Conservation (phyloP, 2,888 invertebrate species). For the Andrena chrysosceles region DNA sequence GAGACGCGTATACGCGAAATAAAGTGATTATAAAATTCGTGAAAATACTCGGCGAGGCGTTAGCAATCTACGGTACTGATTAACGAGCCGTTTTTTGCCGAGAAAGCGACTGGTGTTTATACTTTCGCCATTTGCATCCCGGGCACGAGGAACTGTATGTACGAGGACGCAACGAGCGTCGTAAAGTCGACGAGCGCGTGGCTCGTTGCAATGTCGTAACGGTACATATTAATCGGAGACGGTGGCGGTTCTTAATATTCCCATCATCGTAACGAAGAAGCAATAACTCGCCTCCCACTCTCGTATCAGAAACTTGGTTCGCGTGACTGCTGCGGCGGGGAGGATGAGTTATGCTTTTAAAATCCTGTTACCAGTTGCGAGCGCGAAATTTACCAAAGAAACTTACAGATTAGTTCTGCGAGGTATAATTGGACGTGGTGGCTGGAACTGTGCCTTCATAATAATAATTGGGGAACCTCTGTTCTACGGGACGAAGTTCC, state of each 20-base stretch:
- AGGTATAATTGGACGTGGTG: slow-evolving; percentile 70
- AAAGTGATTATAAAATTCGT: background rate
- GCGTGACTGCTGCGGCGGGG: slow-evolving; percentile 61
- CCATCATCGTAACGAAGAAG: slow-evolving; percentile 52
- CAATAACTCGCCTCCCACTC: slow-evolving; percentile 38
- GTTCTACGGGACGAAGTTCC: slow-evolving; percentile 50
- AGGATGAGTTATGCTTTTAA: slow-evolving; percentile 66
- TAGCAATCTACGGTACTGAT: slow-evolving; percentile 2
- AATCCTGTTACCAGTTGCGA: slow-evolving; percentile 70
- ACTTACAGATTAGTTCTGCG: slow-evolving; percentile 73
- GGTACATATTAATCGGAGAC: slow-evolving; percentile 32
- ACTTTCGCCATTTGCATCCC: slow-evolving; percentile 17
- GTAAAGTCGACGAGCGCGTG: too few species aligned
- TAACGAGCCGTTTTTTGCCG: background rate
- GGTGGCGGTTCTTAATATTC: slow-evolving; percentile 42
- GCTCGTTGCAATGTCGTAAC: background rate
- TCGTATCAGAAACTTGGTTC: slow-evolving; percentile 57
- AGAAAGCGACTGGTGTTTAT: background rate
- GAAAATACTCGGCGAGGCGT: background rate
- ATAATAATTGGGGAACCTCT: slow-evolving; percentile 69
- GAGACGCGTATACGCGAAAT: background rate
- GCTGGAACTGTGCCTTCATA: slow-evolving; percentile 65
- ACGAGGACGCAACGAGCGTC: too few species aligned
- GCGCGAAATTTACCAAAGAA: slow-evolving; percentile 66
- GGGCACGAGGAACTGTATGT: background rate